These are phyloP conservation scores for Anaspis maculata DNA, from an alignment of 2,888 invertebrate genomes.

Conservation along the genomic window DNA sequence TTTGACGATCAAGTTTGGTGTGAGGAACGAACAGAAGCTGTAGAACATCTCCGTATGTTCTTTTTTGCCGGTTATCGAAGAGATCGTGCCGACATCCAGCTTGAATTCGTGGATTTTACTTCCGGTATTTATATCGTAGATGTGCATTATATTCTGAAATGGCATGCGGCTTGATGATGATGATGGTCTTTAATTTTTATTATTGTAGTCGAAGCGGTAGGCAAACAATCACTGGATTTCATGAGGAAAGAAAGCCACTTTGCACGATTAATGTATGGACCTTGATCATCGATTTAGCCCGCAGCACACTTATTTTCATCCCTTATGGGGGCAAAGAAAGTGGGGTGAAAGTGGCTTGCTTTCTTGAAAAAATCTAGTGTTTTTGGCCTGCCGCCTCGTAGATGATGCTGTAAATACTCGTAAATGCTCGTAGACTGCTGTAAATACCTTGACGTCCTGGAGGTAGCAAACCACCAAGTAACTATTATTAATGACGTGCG, in stretches of 20 bases:
- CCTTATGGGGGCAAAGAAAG: too few species aligned
- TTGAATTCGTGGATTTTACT: constrained; percentile 63
- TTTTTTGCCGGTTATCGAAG: constrained; percentile 76
- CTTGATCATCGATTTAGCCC: too few species aligned
- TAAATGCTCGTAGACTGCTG: too few species aligned
- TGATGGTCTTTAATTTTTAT: not conserved
- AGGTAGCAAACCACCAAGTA: constrained; percentile 84
- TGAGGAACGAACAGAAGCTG: constrained; percentile 87
- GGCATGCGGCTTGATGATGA: not conserved
- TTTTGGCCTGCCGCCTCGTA: too few species aligned
- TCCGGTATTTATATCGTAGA: constrained; percentile 69
- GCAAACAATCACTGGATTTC: too few species aligned
- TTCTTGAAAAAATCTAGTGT: too few species aligned
- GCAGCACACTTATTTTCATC: too few species aligned
- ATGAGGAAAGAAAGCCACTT: too few species aligned
- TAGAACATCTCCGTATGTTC: constrained; percentile 86
- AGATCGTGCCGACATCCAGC: constrained; percentile 79
- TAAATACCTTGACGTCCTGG: constrained; percentile 90
- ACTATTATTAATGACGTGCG: constrained; percentile 72
- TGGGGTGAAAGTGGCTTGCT: too few species aligned
- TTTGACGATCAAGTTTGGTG: constrained; percentile 80
- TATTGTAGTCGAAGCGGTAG: too few species aligned
- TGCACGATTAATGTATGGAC: too few species aligned
- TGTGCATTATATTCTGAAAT: constrained; percentile 69
- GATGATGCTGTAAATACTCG: too few species aligned